Percentiles rank a stretch among this genome's conserved stretches.
These are phyloP conservation scores for Lycocerus yunnanus DNA, from an alignment of 2,888 invertebrate genomes.

Conservation along the genomic window DNA sequence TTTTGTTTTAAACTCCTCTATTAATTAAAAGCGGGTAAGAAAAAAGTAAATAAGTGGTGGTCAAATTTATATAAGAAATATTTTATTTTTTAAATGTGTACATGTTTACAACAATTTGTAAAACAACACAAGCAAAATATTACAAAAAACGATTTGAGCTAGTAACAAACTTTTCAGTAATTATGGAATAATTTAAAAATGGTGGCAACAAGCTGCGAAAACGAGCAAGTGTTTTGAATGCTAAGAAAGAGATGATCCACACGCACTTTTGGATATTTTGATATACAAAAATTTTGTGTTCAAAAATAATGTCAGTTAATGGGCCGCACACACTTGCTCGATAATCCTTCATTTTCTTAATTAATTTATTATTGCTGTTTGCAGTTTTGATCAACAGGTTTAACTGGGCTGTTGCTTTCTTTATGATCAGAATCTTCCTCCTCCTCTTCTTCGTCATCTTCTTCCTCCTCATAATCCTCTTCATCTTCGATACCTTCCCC, in stretches of 20 bases:
- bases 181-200: constrained; percentile 2
- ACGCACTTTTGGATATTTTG: not conserved
- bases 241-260: not conserved
- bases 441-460: constrained; percentile 64
- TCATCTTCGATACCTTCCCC: constrained; percentile 78
- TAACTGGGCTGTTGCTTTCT: constrained; percentile 36
- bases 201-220: constrained; percentile 1
- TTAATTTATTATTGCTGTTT: constrained; percentile 48
- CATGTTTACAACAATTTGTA: constrained; percentile 16
- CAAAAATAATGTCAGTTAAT: not conserved
- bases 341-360: not conserved
- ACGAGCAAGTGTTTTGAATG: not conserved
- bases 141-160: constrained; percentile 13
- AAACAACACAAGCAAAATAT: constrained; percentile 18
- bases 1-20: no score
- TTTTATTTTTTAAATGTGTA: constrained; percentile 13
- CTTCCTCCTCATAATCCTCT: constrained; percentile 74
- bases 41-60: no score
- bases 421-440: constrained; percentile 59
- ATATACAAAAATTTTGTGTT: not conserved
- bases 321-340: not conserved
- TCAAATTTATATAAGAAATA: constrained; percentile 7
- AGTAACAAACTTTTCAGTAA: constrained; percentile 9
- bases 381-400: constrained; percentile 46
- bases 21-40: no score